Evolutionary conservation across 1,140 invertebrate genomes (phyloP), one percentile per base, ranked within the genome.

Genomic region (Globodera ellingtonae): DNA sequence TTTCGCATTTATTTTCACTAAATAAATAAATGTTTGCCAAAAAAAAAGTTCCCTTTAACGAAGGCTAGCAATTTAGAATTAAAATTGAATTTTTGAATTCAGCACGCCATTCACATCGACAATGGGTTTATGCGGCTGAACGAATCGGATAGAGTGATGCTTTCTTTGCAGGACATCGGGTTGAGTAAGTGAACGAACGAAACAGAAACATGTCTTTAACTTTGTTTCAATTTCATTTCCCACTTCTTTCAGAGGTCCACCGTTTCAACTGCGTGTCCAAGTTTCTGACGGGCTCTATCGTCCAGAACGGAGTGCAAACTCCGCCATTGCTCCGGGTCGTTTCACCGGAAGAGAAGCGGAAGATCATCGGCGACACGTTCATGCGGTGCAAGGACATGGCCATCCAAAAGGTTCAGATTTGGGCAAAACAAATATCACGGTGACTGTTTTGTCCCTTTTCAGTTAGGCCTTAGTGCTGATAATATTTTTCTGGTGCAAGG

Each of bases 281-380:
- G 8, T 89, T 89, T 67, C 77, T 88, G 62, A 86, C 85, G 56
- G 84, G 74, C 15, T 66, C 65, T 6, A 72, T 82, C 18, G n/a
- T 66, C n/a, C 35, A 71, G 24, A 80, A 77, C 13, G 71, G 73
- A 15, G 62, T 73, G n/a, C 77, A 86, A 74, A 77, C 84, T n/a
- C 66, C 59, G 4, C 93, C 95, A 91, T 91, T 99, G 6, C 95
- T 94, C 88, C 93, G 93, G 87, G 94, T 94, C 3, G 92, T 93
- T 0, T 93, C 94, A 90, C 97, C 97, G 0, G 97, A 99, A 91
- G 95, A 98, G 88, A 99, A 99, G 89, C 92, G 97, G 72, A 96
- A 95, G 91, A 98, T 99, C 84, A 99, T 99, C 88, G 97, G 97
- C 47, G 97, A 99, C 90, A 95, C 97, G 76, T 99, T 99, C 91